Conservation (phyloP, 2,797 vertebrate genomes). For the Pyrocephalus nanus region DNA sequence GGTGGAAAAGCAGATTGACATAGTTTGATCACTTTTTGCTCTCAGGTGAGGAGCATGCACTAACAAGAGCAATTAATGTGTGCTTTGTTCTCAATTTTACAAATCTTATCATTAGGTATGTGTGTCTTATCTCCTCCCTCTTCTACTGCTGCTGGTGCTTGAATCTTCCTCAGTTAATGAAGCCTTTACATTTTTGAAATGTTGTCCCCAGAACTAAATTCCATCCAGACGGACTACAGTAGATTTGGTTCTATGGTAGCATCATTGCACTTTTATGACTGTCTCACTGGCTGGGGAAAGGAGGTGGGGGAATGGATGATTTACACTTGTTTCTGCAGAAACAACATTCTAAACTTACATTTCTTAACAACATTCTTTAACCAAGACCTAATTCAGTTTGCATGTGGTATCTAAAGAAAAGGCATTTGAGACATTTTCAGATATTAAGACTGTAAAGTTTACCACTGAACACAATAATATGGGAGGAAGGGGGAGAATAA, state of each 20-base stretch:
- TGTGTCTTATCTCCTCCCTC: not conserved
- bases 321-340: not conserved
- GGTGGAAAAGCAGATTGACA: not conserved
- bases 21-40: not conserved
- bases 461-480: not conserved
- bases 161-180: not conserved
- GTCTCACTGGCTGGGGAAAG: not conserved
- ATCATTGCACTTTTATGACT: not conserved
- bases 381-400: slow-evolving; percentile 6
- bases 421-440: not conserved
- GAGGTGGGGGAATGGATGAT: not conserved
- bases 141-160: not conserved
- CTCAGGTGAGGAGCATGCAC: not conserved
- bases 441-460: slow-evolving; percentile 5
- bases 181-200: not conserved
- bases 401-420: not conserved
- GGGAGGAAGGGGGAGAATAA: not conserved
- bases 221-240: not conserved
- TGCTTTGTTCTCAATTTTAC: not conserved
- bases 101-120: not conserved
- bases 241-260: not conserved
- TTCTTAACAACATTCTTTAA: not conserved
- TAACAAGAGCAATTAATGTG: not conserved
- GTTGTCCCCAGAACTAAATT: not conserved
- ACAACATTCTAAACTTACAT: not conserved